Base-by-base conservation (phyloP, 1,140 invertebrate species). In the Meloidogyne hapla region DNA sequence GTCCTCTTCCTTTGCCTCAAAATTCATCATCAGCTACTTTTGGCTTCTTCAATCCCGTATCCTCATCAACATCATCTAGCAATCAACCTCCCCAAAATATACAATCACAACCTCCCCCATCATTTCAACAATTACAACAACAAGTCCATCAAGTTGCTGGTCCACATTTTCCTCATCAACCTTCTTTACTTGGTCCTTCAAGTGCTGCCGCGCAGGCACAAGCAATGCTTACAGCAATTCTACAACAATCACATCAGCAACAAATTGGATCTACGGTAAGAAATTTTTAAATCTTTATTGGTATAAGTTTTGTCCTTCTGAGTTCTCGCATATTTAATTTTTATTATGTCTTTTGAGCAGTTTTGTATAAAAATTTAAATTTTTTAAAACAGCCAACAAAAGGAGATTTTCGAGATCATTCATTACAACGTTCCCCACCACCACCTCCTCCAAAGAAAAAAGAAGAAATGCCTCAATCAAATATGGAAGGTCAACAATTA, bases 31-130 rank as follows among this genome's bases (percentile, higher is more conserved):
- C 45, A 18, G 64, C 40, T 45, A 69, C 75, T 26, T 78, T 79
- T 72, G 77, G 77, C 18, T 78, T 78, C n/a, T 78, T 78, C 78
- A 78, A 78, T 56, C 77, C 75, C 15, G 23, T 79, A n/a, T 38
- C 48, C 8, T 23, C 48, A 38, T 23, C 38, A 25, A 38, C 66
- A 38, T n/a, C 62, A 4, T 28, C 74, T 8, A 8, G 26, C 15
- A 62, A 45, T 26, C 64, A 45, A 23, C 21, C 74, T 73, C 48
- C 21, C 9, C 56, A 26, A 71, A 26, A 48, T 61, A 71, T 73
- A 21, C 21, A 42, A 18, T 33, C 69, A 42, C 69, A 48, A 28
- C 69, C 42, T 61, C 70, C 61, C n/a, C 15, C 69, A 15, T 63
- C 40, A 26, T 73, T 73, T n/a, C 70, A 73, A 62, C 70, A 73